phyloP scores from a whole-genome alignment of 1,140 invertebrate genomes.

The Euura lappo region DNA sequence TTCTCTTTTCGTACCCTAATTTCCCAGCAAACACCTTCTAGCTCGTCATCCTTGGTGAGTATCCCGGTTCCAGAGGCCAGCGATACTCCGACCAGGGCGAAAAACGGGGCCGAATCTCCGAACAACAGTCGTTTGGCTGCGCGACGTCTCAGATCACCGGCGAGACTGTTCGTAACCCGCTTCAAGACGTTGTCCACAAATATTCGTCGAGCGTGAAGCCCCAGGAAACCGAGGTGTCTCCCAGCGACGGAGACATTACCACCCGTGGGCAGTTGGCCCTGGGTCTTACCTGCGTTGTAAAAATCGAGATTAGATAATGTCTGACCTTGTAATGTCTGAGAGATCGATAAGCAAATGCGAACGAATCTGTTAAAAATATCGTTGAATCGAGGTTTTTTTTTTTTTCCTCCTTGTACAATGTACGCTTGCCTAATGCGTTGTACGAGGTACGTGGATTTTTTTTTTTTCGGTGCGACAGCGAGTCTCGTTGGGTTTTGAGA shows the following conservation, averaged over 20 bases:
- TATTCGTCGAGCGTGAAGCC: slow-evolving; percentile 67
- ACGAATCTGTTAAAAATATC: slow-evolving; percentile 12
- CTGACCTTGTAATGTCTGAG: slow-evolving; percentile 32
- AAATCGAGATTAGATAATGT: slow-evolving; percentile 25
- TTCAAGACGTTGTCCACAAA: slow-evolving; percentile 75
- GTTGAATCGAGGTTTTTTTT: slow-evolving; percentile 12
- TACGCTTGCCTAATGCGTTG: too few species aligned
- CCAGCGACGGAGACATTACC: slow-evolving; percentile 41
- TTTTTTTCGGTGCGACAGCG: too few species aligned
- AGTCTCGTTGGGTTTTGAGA: too few species aligned
- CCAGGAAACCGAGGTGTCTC: slow-evolving; percentile 61
- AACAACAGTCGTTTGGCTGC: slow-evolving; percentile 69
- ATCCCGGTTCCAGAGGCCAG: slow-evolving; percentile 76
- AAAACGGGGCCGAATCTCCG: slow-evolving; percentile 75
- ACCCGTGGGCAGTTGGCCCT: slow-evolving; percentile 48
- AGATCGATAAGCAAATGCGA: slow-evolving; percentile 37
- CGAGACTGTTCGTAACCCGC: slow-evolving; percentile 70
- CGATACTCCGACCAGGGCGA: slow-evolving; percentile 77
- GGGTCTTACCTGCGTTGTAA: slow-evolving; percentile 47
- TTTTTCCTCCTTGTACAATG: too few species aligned
- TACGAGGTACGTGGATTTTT: too few species aligned
- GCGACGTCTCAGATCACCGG: slow-evolving; percentile 66
- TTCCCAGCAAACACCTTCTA: slow-evolving; percentile 80
- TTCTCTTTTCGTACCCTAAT: slow-evolving; percentile 65
- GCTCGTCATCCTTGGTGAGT: slow-evolving; percentile 79